Evolutionary conservation across 53 echinoderm and acorn worm species (phyloP).

Genomic region (Luidia sarsii): DNA sequence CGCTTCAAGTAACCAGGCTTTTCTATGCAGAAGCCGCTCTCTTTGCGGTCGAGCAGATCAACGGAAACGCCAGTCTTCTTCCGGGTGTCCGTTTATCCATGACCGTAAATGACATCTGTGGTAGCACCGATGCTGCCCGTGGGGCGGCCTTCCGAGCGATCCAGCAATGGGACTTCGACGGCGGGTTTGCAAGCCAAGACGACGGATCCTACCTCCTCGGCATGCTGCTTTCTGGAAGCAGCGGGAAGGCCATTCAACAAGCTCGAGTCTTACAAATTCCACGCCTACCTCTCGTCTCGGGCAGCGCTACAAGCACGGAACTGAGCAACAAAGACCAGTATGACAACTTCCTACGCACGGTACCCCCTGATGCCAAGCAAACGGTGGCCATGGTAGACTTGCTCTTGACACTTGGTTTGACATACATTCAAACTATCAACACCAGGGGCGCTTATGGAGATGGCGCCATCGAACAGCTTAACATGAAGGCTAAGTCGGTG

Average conservation of each 20-base stretch:
- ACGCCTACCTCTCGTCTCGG: conserved; percentile 48
- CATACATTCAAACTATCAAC: conserved; percentile 61
- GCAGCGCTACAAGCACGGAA: conserved; percentile 38
- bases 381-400: conserved; percentile 56
- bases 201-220: background rate
- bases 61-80: conserved; percentile 41
- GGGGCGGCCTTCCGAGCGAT: background rate
- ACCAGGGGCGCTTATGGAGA: conserved; percentile 41
- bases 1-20: conserved; percentile 46
- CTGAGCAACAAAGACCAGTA: conserved; percentile 53
- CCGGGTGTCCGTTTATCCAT: conserved; percentile 64
- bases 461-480: conserved; percentile 38
- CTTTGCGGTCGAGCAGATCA: conserved; percentile 68
- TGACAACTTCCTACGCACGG: conserved; percentile 54
- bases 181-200: conserved; percentile 1
- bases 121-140: conserved; percentile 38
- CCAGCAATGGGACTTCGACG: conserved; percentile 1
- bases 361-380: conserved; percentile 54
- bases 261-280: background rate
- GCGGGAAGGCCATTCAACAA: conserved; percentile 17
- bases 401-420: conserved; percentile 40
- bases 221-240: conserved; percentile 31
- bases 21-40: conserved; percentile 69
- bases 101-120: conserved; percentile 74
- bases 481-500: conserved; percentile 31